Conservation (phyloP, 2,888 invertebrate species). For the Conus canariensis region DNA sequence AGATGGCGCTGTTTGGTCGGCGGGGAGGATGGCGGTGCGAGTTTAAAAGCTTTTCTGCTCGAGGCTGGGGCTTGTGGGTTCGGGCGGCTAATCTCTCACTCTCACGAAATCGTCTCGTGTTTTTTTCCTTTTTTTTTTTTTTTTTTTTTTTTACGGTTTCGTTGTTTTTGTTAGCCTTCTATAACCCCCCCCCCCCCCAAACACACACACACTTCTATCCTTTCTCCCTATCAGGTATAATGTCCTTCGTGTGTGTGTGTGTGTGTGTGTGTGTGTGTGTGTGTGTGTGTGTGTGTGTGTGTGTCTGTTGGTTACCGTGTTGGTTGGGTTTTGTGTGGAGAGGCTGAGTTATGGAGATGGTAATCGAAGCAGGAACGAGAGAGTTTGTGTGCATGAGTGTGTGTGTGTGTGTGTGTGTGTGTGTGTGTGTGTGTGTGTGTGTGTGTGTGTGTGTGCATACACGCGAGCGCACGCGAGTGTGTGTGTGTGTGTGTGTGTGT, state of each 20-base stretch:
- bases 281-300: slow-evolving; percentile 14
- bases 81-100: slow-evolving; percentile 19
- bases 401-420: too few relatives aligned
- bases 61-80: neutral
- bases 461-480: too few relatives aligned
- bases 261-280: slow-evolving; percentile 9
- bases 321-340: too few relatives aligned
- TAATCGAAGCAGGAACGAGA: neutral
- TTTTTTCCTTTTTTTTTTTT: neutral
- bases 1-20: neutral
- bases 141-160: neutral
- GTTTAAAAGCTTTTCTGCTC: too few relatives aligned
- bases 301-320: neutral
- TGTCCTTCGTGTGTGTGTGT: neutral
- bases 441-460: too few relatives aligned
- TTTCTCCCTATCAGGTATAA: neutral
- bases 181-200: too few relatives aligned
- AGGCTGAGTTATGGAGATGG: too few relatives aligned
- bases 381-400: too few relatives aligned
- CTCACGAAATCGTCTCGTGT: slow-evolving; percentile 15
- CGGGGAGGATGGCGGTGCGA: neutral
- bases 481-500: too few relatives aligned
- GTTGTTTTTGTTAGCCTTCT: neutral
- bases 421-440: too few relatives aligned
- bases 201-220: too few relatives aligned